phyloP scores from a whole-genome alignment of 2,797 vertebrate species.

The Ficedula albicollis region DNA sequence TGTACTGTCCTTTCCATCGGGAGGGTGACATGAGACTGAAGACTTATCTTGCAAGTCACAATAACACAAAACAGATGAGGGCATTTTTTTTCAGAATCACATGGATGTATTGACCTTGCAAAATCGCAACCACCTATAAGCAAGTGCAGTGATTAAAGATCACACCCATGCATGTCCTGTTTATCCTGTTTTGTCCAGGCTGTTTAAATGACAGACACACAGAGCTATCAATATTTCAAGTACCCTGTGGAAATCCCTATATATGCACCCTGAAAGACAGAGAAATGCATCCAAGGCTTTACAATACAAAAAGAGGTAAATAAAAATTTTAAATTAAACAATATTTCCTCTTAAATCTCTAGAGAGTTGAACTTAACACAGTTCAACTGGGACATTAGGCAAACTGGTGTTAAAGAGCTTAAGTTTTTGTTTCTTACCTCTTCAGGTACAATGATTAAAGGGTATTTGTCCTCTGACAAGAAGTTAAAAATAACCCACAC shows the following conservation, averaged over 20 bases:
- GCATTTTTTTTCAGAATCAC: neutral
- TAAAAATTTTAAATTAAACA: neutral
- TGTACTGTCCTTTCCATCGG: neutral
- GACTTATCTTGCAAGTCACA: neutral
- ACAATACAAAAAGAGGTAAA: neutral
- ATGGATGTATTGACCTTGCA: neutral
- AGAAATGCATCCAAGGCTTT: neutral
- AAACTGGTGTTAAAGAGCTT: neutral
- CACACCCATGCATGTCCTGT: neutral
- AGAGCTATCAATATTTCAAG: neutral
- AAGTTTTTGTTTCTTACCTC: slow-evolving; percentile 83
- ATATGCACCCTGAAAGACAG: neutral
- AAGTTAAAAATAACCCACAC: slow-evolving; percentile 99
- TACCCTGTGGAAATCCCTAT: neutral
- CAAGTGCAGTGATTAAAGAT: neutral
- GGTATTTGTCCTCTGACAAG: slow-evolving; percentile 94
- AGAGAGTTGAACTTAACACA: neutral
- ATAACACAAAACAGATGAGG: neutral
- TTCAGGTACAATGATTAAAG: slow-evolving; percentile 89
- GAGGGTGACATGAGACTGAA: neutral
- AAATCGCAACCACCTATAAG: neutral
- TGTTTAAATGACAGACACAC: neutral
- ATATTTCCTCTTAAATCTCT: neutral
- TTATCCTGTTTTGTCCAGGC: neutral
- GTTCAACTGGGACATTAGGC: neutral